phyloP scores from a whole-genome alignment of 2,797 vertebrate genomes.

The Sebastolobus altivelis region DNA sequence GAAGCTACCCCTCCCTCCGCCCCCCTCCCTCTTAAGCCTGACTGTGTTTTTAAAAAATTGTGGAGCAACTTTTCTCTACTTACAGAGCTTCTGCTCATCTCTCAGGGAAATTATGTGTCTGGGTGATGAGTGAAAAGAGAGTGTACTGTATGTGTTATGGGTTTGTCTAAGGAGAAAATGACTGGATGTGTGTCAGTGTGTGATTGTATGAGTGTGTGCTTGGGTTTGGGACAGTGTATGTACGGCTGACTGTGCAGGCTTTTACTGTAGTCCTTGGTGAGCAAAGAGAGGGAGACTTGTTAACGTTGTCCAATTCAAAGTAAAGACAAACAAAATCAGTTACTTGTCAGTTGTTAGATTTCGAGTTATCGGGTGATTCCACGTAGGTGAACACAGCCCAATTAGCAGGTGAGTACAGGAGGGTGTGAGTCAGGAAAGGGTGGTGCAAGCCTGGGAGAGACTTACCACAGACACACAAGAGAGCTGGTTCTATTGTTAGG shows the following conservation, averaged over 20 bases:
- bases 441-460: slow-evolving; percentile 47
- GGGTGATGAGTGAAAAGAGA: not conserved
- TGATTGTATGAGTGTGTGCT: slow-evolving; percentile 24
- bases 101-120: not conserved
- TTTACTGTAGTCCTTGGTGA: slow-evolving; percentile 83
- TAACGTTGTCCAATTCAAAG: slow-evolving; percentile 64
- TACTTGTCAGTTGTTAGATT: slow-evolving; percentile 50
- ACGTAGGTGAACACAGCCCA: slow-evolving; percentile 27
- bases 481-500: slow-evolving; percentile 30
- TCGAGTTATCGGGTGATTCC: slow-evolving; percentile 53
- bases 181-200: not conserved
- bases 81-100: slow-evolving; percentile 41
- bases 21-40: slow-evolving; percentile 77
- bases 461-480: slow-evolving; percentile 34
- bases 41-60: slow-evolving; percentile 31
- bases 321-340: slow-evolving; percentile 69
- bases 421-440: slow-evolving; percentile 50
- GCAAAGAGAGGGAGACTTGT: slow-evolving; percentile 78
- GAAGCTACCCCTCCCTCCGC: slow-evolving; percentile 50
- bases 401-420: slow-evolving; percentile 62
- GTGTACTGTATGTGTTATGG: not conserved
- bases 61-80: slow-evolving; percentile 32
- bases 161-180: not conserved
- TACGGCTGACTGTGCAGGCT: slow-evolving; percentile 82
- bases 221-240: slow-evolving; percentile 35